These are phyloP conservation scores for Sphenodon punctatus DNA, from an alignment of 2,797 vertebrate species.

Conservation along the genomic window DNA sequence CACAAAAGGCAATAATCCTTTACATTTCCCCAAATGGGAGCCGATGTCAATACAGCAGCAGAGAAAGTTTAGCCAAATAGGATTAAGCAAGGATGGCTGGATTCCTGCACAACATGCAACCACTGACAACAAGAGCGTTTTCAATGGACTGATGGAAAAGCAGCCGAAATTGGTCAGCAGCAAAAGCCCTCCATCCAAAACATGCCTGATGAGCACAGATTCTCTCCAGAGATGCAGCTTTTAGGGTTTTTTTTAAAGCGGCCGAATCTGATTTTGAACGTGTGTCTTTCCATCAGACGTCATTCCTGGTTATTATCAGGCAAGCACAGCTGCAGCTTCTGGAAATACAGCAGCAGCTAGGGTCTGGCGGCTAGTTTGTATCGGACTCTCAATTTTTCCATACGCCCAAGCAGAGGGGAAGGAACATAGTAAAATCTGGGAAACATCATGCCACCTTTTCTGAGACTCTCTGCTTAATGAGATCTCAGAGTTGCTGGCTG, in stretches of 20 bases:
- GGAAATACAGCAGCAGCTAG: constrained; percentile 4
- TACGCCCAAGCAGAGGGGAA: constrained; percentile 26
- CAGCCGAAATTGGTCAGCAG: constrained; percentile 25
- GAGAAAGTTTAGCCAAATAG: constrained; percentile 16
- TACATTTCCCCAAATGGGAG: background rate
- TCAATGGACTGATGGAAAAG: constrained; percentile 38
- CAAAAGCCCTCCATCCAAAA: constrained; percentile 41
- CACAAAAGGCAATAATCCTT: background rate
- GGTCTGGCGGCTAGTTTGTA: background rate
- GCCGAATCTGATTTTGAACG: constrained; percentile 50
- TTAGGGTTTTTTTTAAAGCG: constrained; percentile 41
- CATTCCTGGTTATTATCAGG: constrained; percentile 40
- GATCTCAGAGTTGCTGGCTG: constrained; percentile 52
- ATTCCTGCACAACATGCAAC: constrained; percentile 16
- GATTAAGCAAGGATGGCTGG: constrained; percentile 31
- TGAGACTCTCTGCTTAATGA: constrained; percentile 34
- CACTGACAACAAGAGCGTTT: constrained; percentile 10
- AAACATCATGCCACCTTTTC: constrained; percentile 31
- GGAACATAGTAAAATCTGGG: constrained; percentile 31
- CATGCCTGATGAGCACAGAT: constrained; percentile 45
- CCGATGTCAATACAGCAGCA: background rate
- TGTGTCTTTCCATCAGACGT: constrained; percentile 40
- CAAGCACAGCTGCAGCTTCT: constrained; percentile 38
- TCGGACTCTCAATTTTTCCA: constrained; percentile 37
- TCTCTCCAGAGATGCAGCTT: constrained; percentile 5